Percentiles rank a stretch among this genome's conserved stretches.
Conservation (phyloP, 2,113 vertebrate species). For the Okapia johnstoni region DNA sequence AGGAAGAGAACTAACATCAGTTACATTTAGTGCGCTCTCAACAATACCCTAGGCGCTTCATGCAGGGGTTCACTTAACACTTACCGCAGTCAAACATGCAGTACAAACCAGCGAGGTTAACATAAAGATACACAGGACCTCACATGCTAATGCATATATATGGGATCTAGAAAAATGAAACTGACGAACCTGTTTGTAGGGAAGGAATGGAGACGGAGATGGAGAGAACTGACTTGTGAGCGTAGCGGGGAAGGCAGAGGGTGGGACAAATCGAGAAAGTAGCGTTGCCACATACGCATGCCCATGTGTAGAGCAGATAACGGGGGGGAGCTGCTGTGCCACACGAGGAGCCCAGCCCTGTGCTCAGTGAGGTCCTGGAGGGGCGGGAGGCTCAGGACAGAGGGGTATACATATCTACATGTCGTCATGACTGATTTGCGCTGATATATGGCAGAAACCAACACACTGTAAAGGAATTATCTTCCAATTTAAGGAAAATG, state of each 20-base stretch:
- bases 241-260: not conserved
- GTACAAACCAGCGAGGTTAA: not conserved
- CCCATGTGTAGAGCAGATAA: rapidly evolving
- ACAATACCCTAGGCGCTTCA: not conserved
- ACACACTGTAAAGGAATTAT: not conserved
- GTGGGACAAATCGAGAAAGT: rapidly evolving
- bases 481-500: not conserved
- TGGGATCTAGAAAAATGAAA: not conserved
- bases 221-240: not conserved
- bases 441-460: rapidly evolving
- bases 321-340: rapidly evolving
- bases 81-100: not conserved
- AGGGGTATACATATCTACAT: rapidly evolving
- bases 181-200: not conserved
- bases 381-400: not conserved
- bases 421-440: not conserved
- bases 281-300: rapidly evolving
- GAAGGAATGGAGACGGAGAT: not conserved
- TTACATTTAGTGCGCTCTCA: not conserved
- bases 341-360: not conserved
- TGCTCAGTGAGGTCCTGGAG: rapidly evolving
- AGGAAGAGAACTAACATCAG: not conserved
- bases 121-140: not conserved
- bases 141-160: rapidly evolving
- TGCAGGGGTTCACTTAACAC: not conserved